Conservation (phyloP, 2,113 vertebrate genomes). For the Saccopteryx leptura region DNA sequence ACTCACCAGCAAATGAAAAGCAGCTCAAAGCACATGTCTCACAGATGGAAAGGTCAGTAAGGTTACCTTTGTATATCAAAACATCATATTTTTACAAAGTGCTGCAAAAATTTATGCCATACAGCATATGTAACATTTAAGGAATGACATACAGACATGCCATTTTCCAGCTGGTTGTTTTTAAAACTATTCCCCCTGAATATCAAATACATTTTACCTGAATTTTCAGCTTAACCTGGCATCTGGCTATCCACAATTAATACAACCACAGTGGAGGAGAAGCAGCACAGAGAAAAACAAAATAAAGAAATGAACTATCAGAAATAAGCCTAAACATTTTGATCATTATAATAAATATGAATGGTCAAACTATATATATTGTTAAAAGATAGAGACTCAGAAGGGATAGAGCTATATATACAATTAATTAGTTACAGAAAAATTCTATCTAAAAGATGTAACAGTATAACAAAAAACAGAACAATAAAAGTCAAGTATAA, state of each 20-base stretch:
- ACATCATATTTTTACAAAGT: conserved; percentile 55
- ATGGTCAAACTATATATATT: conserved; percentile 56
- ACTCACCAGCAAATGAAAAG: conserved; percentile 38
- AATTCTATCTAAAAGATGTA: conserved; percentile 11
- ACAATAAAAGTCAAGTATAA: conserved; percentile 33
- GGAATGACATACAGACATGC: conserved; percentile 10
- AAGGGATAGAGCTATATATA: not conserved
- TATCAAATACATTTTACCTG: conserved; percentile 57
- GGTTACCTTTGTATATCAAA: conserved; percentile 36
- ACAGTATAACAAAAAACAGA: not conserved
- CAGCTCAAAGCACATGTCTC: conserved; percentile 29
- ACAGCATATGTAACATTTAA: conserved; percentile 8
- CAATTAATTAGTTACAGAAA: conserved; percentile 31
- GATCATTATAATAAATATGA: conserved; percentile 56
- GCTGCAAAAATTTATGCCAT: conserved; percentile 25
- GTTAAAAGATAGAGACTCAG: not conserved
- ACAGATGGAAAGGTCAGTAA: conserved; percentile 54
- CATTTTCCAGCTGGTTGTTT: conserved; percentile 43
- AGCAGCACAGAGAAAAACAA: not conserved
- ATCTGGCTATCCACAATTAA: conserved; percentile 1
- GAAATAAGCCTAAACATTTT: conserved; percentile 6
- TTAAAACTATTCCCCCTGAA: conserved; percentile 26
- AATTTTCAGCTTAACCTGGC: conserved; percentile 2
- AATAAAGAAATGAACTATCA: conserved; percentile 46
- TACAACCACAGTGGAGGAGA: not conserved